Conservation (phyloP, 1,140 invertebrate genomes). For the Polyergus mexicanus region DNA sequence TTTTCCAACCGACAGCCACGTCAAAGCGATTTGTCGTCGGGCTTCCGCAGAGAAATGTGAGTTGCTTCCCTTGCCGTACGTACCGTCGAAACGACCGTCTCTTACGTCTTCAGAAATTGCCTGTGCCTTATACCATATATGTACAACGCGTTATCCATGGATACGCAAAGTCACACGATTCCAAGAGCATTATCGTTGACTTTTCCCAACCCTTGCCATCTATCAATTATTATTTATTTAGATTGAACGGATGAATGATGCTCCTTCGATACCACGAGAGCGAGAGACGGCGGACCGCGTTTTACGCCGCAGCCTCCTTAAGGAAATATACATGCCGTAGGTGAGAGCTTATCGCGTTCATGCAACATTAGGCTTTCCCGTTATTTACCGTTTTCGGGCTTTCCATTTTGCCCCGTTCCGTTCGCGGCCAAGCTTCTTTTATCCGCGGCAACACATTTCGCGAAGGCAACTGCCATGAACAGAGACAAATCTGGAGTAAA, state of each 20-base stretch:
- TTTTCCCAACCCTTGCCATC: not conserved
- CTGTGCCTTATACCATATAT: conserved; percentile 21
- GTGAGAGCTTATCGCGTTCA: conserved; percentile 85
- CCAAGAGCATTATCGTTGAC: conserved; percentile 18
- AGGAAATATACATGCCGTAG: conserved; percentile 71
- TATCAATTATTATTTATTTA: conserved; percentile 83
- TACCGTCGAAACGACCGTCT: conserved; percentile 74
- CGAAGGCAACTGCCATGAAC: conserved; percentile 30
- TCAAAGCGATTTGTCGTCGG: conserved; percentile 83
- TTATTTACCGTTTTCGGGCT: conserved; percentile 82
- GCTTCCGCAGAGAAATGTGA: conserved; percentile 77
- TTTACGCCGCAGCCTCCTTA: conserved; percentile 24
- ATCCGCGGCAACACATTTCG: conserved; percentile 62
- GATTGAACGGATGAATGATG: conserved; percentile 74
- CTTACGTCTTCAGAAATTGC: conserved; percentile 70
- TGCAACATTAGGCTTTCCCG: conserved; percentile 85
- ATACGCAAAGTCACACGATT: conserved; percentile 20
- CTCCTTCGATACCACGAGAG: conserved; percentile 69
- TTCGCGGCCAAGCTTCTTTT: conserved; percentile 43
- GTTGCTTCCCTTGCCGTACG: conserved; percentile 57
- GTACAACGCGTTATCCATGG: not conserved
- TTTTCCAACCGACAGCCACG: conserved; percentile 83
- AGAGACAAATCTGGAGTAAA: conserved; percentile 61
- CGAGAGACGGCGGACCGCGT: conserved; percentile 4
- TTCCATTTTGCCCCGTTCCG: conserved; percentile 74